Evolutionary conservation across 2,797 vertebrate genomes (phyloP).

Genomic region (Ctenosaura bakeri): DNA sequence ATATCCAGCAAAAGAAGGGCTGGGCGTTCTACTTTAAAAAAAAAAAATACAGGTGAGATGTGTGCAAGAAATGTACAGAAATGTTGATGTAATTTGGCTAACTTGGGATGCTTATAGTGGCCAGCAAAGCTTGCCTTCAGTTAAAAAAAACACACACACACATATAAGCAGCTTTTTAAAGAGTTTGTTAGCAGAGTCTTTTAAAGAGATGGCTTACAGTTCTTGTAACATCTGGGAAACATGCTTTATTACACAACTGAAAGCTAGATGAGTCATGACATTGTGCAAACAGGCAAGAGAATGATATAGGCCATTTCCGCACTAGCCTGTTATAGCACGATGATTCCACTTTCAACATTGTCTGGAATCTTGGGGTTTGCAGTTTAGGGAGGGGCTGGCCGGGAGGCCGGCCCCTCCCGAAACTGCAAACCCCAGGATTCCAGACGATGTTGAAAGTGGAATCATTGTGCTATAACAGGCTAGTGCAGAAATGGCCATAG

Average conservation of each 20-base stretch:
- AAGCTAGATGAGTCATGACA: conserved; percentile 1
- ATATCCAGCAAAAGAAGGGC: not conserved
- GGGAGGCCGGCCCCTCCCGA: no score
- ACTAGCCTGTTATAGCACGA: no score
- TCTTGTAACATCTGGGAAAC: not conserved
- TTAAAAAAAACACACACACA: conserved; percentile 18
- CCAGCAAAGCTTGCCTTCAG: not conserved
- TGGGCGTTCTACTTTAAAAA: not conserved
- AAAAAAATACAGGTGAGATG: not conserved
- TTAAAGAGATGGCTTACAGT: not conserved
- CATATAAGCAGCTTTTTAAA: not conserved
- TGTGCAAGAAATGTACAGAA: not conserved
- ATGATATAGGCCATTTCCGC: not conserved
- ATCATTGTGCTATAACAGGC: no score
- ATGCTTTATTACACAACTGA: conserved; percentile 5
- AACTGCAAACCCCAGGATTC: no score
- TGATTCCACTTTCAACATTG: no score
- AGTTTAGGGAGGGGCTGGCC: no score
- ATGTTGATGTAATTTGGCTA: not conserved
- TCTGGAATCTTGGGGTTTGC: no score
- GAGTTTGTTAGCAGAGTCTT: no score
- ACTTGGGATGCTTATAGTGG: not conserved
- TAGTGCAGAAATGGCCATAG: no score
- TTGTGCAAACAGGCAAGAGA: not conserved
- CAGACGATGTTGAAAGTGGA: no score